Base-by-base conservation (phyloP, 2,888 invertebrate genomes). In the Phengaris arion region DNA sequence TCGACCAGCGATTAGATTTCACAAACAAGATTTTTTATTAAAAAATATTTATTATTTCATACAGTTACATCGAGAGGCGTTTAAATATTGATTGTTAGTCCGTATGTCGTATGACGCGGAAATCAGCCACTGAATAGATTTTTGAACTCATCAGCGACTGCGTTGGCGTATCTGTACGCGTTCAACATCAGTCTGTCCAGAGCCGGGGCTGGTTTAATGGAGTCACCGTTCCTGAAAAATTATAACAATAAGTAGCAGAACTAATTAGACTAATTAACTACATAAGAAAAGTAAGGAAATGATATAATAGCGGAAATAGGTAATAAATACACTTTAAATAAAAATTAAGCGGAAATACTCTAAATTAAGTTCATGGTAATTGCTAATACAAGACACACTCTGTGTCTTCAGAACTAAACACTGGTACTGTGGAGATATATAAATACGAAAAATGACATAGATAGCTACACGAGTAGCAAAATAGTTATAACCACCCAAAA, bases 111-210 rank as follows among this genome's bases (percentile, higher is more conserved):
- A 8, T 48, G 48, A 8, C 8, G 48, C 15, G 15, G 1, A 9
- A 72, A 10, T 79, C 80, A 85, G 8, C 84, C 84, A 51, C 77
- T 82, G 57, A 86, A 86, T 35, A 87, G 77, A 48, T 83, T 88
- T 78, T 86, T 86, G 55, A 88, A 77, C 79, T 86, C 85, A 76
- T 89, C 89, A 13, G 85, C 82, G 45, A 89, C 82, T 69, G 85
- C 84, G 48, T 81, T 85, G 8, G 84, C 85, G 79, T 89, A 89
- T 46, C 87, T 83, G 75, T 83, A 81, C 0, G 87, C 85, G 77
- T 80, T 86, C 51, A 86, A 79, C 54, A 83, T 77, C 15, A 86
- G 73, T 12, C 87, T 79, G 78, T 85, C 85, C n/a, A 87, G 77
- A 3, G 84, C 83, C 0, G 86, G 83, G 4, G 86, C 86, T 12